Conservation (phyloP, 2,113 vertebrate genomes). For the Equus quagga region DNA sequence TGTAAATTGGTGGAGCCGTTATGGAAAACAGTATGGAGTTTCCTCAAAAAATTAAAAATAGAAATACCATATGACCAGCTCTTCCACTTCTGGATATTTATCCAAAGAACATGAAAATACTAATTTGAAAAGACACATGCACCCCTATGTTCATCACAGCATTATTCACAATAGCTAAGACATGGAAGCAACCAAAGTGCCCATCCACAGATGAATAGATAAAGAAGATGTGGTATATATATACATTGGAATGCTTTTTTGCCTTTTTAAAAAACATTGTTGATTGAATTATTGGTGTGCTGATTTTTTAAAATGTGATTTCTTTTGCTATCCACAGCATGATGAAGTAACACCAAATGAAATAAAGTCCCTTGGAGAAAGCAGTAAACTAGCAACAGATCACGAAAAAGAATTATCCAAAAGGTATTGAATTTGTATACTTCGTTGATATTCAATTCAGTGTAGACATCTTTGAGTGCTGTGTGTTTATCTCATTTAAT, state of each 20-base stretch:
- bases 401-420: background rate
- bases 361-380: accelerated
- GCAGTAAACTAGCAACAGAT: background rate
- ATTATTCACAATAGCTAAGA: no score
- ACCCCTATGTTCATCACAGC: no score
- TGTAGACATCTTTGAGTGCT: background rate
- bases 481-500: slow-evolving; percentile 27
- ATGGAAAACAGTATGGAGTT: no score
- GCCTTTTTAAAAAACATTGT: background rate
- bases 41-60: no score
- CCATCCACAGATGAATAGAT: no score
- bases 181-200: no score
- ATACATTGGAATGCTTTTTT: background rate
- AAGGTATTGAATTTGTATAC: slow-evolving; percentile 78
- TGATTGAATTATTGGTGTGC: background rate
- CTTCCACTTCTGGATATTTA: no score
- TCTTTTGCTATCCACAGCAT: background rate
- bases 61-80: no score
- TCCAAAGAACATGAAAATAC: no score
- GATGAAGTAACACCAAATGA: background rate
- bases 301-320: slow-evolving; percentile 36
- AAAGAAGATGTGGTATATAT: no score
- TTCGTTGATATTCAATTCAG: background rate
- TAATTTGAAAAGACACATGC: no score
- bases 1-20: no score